Evolutionary conservation across 2,797 vertebrate genomes (phyloP).

Genomic region (Picus viridis): DNA sequence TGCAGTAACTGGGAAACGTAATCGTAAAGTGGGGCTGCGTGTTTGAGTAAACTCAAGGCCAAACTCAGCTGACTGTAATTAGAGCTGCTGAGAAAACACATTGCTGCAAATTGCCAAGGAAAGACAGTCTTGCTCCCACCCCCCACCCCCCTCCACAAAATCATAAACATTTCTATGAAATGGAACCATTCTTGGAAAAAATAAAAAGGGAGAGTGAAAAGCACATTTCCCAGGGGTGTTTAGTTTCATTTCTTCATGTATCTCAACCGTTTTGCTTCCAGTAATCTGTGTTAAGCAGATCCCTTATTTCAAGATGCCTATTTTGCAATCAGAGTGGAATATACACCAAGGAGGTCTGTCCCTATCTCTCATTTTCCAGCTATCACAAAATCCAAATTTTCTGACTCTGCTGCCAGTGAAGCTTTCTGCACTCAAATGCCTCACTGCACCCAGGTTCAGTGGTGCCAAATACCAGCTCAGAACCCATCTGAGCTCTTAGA

Average conservation of each 20-base stretch:
- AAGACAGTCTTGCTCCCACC: conserved; percentile 15
- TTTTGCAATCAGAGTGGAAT: conserved; percentile 41
- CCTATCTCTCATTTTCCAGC: not conserved
- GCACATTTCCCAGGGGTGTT: conserved; percentile 27
- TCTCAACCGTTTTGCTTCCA: conserved; percentile 22
- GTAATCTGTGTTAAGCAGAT: not conserved
- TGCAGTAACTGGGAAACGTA: not conserved
- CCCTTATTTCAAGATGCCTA: conserved; percentile 15
- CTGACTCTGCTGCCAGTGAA: conserved; percentile 1
- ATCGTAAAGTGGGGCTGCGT: not conserved
- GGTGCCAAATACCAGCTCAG: not conserved
- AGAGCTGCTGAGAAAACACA: conserved; percentile 37
- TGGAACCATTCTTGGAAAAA: conserved; percentile 10
- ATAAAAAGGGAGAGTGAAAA: conserved; percentile 24
- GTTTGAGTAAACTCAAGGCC: conserved; percentile 2
- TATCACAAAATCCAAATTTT: not conserved
- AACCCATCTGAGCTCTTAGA: not conserved
- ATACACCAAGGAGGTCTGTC: not conserved
- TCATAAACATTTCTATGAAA: conserved; percentile 58
- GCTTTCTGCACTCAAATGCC: not conserved
- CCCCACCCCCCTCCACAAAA: not conserved
- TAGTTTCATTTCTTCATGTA: conserved; percentile 34
- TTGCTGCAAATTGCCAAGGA: conserved; percentile 34
- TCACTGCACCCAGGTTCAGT: not conserved
- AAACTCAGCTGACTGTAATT: conserved; percentile 63